These are phyloP conservation scores for Pimephales promelas DNA, from an alignment of 2,113 vertebrate genomes.

Conservation along the genomic window DNA sequence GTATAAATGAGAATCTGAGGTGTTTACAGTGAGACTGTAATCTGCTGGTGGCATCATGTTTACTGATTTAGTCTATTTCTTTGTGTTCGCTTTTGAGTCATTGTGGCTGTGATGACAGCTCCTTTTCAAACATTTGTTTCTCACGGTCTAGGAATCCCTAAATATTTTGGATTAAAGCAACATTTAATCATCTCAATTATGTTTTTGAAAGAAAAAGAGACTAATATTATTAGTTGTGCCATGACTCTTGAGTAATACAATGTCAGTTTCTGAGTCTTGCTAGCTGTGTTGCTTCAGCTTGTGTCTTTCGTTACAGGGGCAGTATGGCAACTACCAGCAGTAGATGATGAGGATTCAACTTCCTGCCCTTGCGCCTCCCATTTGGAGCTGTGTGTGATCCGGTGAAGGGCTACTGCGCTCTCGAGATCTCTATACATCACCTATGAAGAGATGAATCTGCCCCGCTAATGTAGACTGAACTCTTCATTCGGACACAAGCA, in stretches of 20 bases:
- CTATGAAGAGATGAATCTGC: slow-evolving; percentile 33
- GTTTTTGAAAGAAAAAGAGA: not conserved
- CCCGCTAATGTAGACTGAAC: slow-evolving; percentile 7
- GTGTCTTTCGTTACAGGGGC: slow-evolving; percentile 78
- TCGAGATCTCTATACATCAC: slow-evolving; percentile 53
- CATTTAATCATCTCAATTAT: no score
- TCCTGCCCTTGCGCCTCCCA: slow-evolving; percentile 63
- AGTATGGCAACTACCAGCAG: slow-evolving; percentile 98
- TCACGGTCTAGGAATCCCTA: not conserved
- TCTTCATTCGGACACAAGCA: slow-evolving; percentile 49
- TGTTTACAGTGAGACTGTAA: not conserved
- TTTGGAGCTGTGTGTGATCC: slow-evolving; percentile 67
- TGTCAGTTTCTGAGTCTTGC: not conserved
- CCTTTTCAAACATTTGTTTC: not conserved
- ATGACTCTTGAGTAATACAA: slow-evolving; percentile 6
- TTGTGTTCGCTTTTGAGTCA: not conserved
- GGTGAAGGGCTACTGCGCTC: slow-evolving; percentile 67
- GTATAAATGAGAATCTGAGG: slow-evolving; percentile 50
- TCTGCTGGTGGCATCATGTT: not conserved
- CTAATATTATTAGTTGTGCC: not conserved
- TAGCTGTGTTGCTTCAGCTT: slow-evolving; percentile 40
- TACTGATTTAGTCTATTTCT: not conserved
- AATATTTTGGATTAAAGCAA: not conserved
- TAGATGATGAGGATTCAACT: slow-evolving; percentile 78
- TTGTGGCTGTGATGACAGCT: not conserved